phyloP scores from a whole-genome alignment of 64 coral and sea anemone species.

The Porites australiensis region DNA sequence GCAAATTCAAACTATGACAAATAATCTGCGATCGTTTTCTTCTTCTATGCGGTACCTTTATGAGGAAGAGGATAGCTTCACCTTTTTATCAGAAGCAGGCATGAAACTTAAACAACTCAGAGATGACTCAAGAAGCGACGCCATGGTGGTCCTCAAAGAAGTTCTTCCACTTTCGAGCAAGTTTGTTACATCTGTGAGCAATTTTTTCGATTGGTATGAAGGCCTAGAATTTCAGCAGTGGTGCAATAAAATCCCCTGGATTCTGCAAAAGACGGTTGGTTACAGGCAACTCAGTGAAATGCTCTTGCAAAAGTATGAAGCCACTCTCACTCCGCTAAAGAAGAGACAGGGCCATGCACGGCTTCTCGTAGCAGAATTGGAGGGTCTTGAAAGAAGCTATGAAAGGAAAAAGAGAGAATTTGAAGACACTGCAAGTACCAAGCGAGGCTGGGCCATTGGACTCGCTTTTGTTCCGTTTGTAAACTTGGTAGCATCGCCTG shows the following conservation, averaged over 20 bases:
- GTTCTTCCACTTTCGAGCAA: slow-evolving; percentile 9
- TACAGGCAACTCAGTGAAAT: slow-evolving; percentile 22
- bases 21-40: not conserved
- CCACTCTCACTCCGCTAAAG: slow-evolving; percentile 32
- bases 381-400: slow-evolving; percentile 1
- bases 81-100: not conserved
- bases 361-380: slow-evolving; percentile 5
- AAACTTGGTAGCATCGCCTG: slow-evolving; percentile 23
- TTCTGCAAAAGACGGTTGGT: not conserved
- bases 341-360: slow-evolving; percentile 32
- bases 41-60: not conserved
- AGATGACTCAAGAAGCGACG: slow-evolving; percentile 26
- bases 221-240: slow-evolving; percentile 20
- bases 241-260: not conserved
- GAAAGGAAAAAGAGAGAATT: slow-evolving; percentile 33
- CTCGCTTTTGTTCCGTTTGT: slow-evolving; percentile 59
- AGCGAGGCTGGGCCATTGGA: slow-evolving; percentile 53
- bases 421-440: not conserved
- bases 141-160: slow-evolving; percentile 16
- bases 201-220: slow-evolving; percentile 35
- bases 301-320: slow-evolving; percentile 32
- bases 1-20: not conserved
- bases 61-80: not conserved
- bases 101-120: slow-evolving; percentile 4
- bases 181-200: slow-evolving; percentile 11